phyloP scores from a whole-genome alignment of 1,140 invertebrate species.

The Archegozetes longisetosus region DNA sequence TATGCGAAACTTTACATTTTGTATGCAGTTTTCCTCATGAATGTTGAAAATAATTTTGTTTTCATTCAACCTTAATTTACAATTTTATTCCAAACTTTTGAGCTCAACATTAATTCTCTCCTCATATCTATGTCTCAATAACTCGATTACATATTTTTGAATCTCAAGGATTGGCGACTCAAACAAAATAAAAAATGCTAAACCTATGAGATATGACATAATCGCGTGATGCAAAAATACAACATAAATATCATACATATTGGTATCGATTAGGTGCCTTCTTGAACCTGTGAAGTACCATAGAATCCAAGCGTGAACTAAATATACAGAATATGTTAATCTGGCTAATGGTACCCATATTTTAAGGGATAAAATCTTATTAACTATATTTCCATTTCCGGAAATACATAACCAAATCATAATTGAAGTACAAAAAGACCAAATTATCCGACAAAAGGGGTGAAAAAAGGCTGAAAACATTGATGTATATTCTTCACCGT shows the following conservation, averaged over 20 bases:
- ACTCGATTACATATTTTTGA: not conserved
- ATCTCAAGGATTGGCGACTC: not conserved
- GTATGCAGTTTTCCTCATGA: too few species aligned
- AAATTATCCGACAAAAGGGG: constrained; percentile 19
- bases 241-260: not conserved
- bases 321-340: constrained; percentile 20
- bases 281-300: not conserved
- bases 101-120: too few species aligned
- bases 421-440: constrained; percentile 22
- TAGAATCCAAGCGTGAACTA: constrained; percentile 17
- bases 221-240: not conserved
- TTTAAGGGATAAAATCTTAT: constrained; percentile 17
- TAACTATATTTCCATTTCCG: constrained; percentile 11
- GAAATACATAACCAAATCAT: constrained; percentile 20
- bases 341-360: constrained; percentile 18
- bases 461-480: constrained; percentile 1
- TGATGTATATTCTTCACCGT: not conserved
- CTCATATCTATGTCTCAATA: too few species aligned
- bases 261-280: not conserved
- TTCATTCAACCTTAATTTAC: too few species aligned
- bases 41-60: too few species aligned
- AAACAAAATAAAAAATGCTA: constrained; percentile 3
- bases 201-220: constrained; percentile 1
- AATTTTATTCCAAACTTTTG: too few species aligned
- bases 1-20: too few species aligned